A percentile compares a stretch with the other conserved stretches of the same genome.
These are phyloP conservation scores for Progne subis DNA, from an alignment of 2,113 vertebrate species.

Conservation along the genomic window DNA sequence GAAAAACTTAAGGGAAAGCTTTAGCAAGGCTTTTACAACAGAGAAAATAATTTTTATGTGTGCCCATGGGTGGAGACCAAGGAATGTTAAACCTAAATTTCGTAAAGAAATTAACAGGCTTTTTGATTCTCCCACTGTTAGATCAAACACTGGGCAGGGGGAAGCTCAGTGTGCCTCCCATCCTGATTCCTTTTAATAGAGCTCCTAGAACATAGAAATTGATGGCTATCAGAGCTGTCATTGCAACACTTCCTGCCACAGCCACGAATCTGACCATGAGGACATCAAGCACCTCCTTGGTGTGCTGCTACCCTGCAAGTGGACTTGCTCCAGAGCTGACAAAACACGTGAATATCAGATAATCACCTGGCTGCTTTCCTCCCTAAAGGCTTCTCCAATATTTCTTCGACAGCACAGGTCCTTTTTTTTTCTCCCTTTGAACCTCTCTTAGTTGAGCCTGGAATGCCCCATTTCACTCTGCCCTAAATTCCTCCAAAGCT, in stretches of 20 bases:
- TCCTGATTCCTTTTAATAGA: neutral
- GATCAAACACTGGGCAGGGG: fast-evolving
- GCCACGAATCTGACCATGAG: neutral
- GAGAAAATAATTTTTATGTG: neutral
- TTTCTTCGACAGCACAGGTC: neutral
- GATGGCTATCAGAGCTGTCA: neutral
- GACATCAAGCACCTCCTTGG: neutral
- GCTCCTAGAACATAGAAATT: neutral
- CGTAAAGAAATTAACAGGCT: fast-evolving
- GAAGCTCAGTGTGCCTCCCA: neutral
- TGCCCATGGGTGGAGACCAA: neutral
- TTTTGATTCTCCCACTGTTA: neutral
- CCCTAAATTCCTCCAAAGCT: neutral
- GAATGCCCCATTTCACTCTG: neutral
- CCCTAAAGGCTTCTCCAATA: neutral
- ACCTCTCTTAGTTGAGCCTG: neutral
- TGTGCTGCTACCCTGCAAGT: neutral
- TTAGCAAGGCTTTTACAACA: neutral
- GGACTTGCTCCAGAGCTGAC: neutral
- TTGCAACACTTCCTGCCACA: neutral
- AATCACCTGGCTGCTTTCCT: neutral
- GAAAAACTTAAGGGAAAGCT: neutral
- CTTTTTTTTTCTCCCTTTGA: neutral
- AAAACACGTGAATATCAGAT: neutral
- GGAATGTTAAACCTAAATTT: neutral